These are phyloP conservation scores for Heterodera filipjevi DNA, from an alignment of 2,888 invertebrate genomes.

Conservation along the genomic window DNA sequence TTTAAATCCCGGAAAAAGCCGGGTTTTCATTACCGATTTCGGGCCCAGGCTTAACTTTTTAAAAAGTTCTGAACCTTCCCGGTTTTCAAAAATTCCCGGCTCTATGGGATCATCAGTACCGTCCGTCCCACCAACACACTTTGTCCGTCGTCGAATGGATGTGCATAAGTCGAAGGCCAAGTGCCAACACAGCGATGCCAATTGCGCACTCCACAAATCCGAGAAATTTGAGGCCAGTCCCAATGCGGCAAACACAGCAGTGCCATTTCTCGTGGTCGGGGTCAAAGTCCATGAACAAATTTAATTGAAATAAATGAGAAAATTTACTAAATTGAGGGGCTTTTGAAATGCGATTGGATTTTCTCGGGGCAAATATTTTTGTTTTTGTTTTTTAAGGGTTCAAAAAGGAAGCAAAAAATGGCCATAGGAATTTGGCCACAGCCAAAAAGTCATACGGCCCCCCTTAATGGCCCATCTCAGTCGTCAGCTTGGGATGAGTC, in stretches of 20 bases:
- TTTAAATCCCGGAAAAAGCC: too few species aligned
- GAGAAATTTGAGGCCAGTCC: conserved; percentile 48
- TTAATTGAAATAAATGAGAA: background rate
- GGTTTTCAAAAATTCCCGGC: too few species aligned
- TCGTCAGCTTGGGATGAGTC: too few species aligned
- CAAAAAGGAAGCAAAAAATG: background rate
- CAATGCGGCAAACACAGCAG: conserved; percentile 58
- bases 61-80: too few species aligned
- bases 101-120: too few species aligned
- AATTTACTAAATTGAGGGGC: background rate
- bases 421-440: background rate
- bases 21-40: too few species aligned
- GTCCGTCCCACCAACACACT: background rate
- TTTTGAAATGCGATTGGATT: background rate
- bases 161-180: conserved; percentile 19
- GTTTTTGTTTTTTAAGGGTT: too few species aligned
- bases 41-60: too few species aligned
- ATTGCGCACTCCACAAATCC: conserved; percentile 34
- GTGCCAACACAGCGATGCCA: conserved; percentile 5
- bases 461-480: background rate
- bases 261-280: conserved; percentile 58
- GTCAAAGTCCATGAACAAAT: conserved; percentile 55
- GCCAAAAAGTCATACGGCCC: background rate
- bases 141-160: background rate
- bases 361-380: too few species aligned